A percentile compares a stretch with the other conserved stretches of the same genome.
Conservation (phyloP, 2,797 vertebrate species). For the Taeniopygia guttata region DNA sequence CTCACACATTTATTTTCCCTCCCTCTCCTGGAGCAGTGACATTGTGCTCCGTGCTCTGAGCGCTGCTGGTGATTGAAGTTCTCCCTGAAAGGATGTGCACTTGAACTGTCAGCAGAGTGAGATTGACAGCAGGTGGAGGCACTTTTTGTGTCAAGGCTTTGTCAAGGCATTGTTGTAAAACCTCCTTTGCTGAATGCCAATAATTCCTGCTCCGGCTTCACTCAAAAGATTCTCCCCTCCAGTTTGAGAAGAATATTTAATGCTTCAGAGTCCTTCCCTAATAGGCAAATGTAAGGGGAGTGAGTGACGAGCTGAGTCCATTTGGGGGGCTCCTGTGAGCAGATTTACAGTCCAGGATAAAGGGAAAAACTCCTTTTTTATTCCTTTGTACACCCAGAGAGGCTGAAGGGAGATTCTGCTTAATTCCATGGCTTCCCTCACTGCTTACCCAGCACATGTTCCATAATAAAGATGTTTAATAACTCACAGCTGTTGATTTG, state of each 20-base stretch:
- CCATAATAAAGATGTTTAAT: neutral
- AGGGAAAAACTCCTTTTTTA: neutral
- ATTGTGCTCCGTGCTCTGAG: conserved; percentile 52
- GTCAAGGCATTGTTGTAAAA: conserved; percentile 63
- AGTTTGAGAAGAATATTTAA: neutral
- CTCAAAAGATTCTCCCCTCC: neutral
- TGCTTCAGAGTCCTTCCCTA: neutral
- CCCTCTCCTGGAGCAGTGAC: conserved; percentile 42
- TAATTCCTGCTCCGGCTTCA: conserved; percentile 49
- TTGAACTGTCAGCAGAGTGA: conserved; percentile 73
- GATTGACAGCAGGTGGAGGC: conserved; percentile 68
- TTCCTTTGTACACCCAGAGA: neutral
- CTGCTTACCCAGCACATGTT: neutral
- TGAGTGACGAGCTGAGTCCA: neutral
- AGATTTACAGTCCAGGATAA: neutral
- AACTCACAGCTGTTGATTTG: neutral
- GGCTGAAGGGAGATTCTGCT: neutral
- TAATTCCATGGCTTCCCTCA: neutral
- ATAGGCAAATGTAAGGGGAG: neutral
- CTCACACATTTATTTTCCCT: conserved; percentile 37
- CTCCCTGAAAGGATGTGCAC: conserved; percentile 68
- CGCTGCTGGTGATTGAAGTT: conserved; percentile 69
- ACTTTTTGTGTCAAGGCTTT: conserved; percentile 78
- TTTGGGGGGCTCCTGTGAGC: neutral
- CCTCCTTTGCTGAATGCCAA: conserved; percentile 53